Evolutionary conservation across 2,888 invertebrate species (phyloP).

Genomic region (Drosophila subquinaria): DNA sequence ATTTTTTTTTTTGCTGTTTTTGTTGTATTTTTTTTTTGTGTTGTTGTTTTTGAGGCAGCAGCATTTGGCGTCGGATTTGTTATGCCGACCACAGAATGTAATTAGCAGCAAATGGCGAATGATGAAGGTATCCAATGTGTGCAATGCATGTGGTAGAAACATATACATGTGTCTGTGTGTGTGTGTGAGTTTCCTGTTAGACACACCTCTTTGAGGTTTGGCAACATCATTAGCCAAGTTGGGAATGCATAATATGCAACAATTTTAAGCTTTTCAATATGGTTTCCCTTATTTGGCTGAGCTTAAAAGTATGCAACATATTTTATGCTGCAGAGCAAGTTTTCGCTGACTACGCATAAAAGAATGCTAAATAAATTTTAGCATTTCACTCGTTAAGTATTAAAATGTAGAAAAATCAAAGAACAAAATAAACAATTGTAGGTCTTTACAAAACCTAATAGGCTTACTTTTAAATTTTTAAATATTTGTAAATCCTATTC

Average conservation of each 20-base stretch:
- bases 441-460: no score
- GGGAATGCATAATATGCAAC: constrained; percentile 8
- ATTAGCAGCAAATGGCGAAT: constrained; percentile 77
- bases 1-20: constrained; percentile 30
- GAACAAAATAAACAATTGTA: no score
- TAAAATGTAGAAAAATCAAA: no score
- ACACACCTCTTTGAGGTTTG: constrained; percentile 8
- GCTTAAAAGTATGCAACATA: background rate
- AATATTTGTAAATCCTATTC: no score
- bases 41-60: background rate
- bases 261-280: background rate
- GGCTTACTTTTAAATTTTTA: background rate
- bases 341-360: background rate
- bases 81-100: constrained; percentile 80
- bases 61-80: constrained; percentile 63
- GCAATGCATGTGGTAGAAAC: background rate
- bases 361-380: background rate
- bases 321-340: background rate
- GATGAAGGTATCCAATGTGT: constrained; percentile 21
- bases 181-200: background rate
- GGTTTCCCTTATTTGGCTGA: background rate
- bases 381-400: no score
- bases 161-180: background rate
- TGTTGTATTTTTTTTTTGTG: constrained; percentile 26
- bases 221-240: constrained; percentile 30